Evolutionary conservation across 2,888 invertebrate genomes (phyloP).

Genomic region (Dynastes tityus): DNA sequence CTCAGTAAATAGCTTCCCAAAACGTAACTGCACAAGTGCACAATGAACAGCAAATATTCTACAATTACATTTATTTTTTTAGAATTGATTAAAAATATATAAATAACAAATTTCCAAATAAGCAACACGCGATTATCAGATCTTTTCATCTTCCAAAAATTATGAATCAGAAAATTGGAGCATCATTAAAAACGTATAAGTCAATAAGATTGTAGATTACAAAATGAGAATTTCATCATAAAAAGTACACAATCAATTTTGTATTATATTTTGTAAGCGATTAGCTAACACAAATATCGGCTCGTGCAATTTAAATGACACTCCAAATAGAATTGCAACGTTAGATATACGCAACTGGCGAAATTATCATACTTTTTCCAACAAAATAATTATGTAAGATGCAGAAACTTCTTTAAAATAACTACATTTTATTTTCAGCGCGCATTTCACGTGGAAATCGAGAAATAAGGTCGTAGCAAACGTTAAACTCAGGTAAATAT

Average conservation of each 20-base stretch:
- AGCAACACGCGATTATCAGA: background rate
- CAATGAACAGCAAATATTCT: too few species aligned
- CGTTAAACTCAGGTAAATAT: slow-evolving; percentile 17
- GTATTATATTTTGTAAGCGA: background rate
- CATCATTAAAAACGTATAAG: background rate
- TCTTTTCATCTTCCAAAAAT: background rate
- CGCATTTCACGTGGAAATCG: slow-evolving; percentile 7
- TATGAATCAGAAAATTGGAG: background rate
- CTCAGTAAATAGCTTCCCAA: too few species aligned
- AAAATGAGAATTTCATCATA: background rate
- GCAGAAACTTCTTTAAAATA: background rate
- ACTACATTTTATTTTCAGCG: slow-evolving; percentile 12
- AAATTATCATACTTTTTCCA: background rate
- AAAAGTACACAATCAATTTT: background rate
- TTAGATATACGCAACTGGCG: background rate
- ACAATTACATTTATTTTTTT: too few species aligned
- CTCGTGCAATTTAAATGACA: background rate
- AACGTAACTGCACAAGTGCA: too few species aligned
- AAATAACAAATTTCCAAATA: background rate
- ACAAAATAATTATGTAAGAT: background rate
- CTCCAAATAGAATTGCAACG: background rate
- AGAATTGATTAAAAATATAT: too few species aligned
- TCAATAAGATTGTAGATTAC: background rate
- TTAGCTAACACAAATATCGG: too few species aligned
- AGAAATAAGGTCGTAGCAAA: slow-evolving; percentile 10